Base-by-base conservation (phyloP, 2,797 vertebrate species). In the Sebastes iracundus region DNA sequence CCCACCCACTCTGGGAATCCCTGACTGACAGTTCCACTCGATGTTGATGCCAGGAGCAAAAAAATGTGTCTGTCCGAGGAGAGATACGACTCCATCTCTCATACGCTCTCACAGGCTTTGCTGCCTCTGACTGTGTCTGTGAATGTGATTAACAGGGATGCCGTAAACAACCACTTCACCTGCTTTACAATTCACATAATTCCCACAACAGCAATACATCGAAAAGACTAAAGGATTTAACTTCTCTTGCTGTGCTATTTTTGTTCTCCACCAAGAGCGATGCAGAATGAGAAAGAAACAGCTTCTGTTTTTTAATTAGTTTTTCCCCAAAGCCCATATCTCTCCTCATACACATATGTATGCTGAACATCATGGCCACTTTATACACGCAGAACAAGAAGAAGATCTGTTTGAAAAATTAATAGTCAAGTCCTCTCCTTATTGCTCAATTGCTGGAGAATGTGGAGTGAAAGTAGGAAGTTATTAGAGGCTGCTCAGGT, bases 261-360 rank as follows among this genome's bases (percentile, higher is more conserved):
- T 38, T 62, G 32, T 56, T 68, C 14, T 35, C 46, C 0, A 2
- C 64, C 71, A 7, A 3, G 27, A 27, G 55, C 2, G 1, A 63
- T 22, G 55, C 52, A 64, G 27, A 74, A 64, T n/a, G 11, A 0
- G n/a, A 52, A 55, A 14, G 23, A 13, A 52, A 32, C 27, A n/a
- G 30, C 20, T 56, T 69, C 9, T 62, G 38, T 38, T 69, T 75
- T 83, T 77, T 79, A 86, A 82, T 72, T 67, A 53, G 27, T 64
- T 81, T 79, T 28, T 3, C 28, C 52, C 30, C 9, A 13, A 56
- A 67, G 74, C 73, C 22, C 18, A 20, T 22, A 30, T 64, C 23
- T 60, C 60, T 55, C 38, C 60, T 53, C 46, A 33, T 11, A 35
- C 68, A 55, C 56, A 52, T 59, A 25, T 73, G 4, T 30, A 25